These are phyloP conservation scores for Drosophila azteca DNA, from an alignment of 1,140 invertebrate species.

Conservation along the genomic window DNA sequence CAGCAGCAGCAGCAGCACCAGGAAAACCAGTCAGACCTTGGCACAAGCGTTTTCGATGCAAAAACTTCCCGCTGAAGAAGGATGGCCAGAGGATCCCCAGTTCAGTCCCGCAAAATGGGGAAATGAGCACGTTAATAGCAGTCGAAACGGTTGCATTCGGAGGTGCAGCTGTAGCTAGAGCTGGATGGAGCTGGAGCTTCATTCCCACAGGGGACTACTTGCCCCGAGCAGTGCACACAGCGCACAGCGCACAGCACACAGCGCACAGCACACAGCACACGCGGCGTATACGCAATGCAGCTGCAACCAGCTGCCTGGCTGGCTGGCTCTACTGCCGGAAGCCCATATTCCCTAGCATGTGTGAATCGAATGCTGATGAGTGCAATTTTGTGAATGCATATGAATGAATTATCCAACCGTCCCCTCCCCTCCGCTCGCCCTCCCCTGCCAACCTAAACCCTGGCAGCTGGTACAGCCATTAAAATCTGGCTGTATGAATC, in stretches of 20 bases:
- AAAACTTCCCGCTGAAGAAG: conserved; percentile 15
- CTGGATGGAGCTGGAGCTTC: neutral
- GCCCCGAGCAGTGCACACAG: too few species aligned
- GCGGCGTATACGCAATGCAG: conserved; percentile 68
- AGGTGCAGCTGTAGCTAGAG: neutral
- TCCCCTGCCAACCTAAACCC: neutral
- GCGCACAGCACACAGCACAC: conserved; percentile 28
- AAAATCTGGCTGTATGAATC: conserved; percentile 12
- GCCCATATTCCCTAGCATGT: conserved; percentile 50
- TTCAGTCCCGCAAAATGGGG: conserved; percentile 40
- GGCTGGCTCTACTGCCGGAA: conserved; percentile 26
- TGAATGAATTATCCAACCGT: conserved; percentile 42
- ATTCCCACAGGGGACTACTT: conserved; percentile 8
- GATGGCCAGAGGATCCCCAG: conserved; percentile 36
- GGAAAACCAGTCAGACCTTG: neutral
- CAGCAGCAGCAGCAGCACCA: conserved; percentile 21
- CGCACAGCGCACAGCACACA: conserved; percentile 27
- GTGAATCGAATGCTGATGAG: conserved; percentile 52
- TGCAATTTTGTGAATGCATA: conserved; percentile 45
- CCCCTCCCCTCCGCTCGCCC: neutral
- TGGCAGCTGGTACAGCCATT: conserved; percentile 14
- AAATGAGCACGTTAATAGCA: conserved; percentile 76
- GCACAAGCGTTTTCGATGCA: conserved; percentile 36
- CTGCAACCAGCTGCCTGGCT: conserved; percentile 20
- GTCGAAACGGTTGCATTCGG: conserved; percentile 4